Evolutionary conservation across 2,113 vertebrate species (phyloP).

Genomic region (Myotis brandtii): DNA sequence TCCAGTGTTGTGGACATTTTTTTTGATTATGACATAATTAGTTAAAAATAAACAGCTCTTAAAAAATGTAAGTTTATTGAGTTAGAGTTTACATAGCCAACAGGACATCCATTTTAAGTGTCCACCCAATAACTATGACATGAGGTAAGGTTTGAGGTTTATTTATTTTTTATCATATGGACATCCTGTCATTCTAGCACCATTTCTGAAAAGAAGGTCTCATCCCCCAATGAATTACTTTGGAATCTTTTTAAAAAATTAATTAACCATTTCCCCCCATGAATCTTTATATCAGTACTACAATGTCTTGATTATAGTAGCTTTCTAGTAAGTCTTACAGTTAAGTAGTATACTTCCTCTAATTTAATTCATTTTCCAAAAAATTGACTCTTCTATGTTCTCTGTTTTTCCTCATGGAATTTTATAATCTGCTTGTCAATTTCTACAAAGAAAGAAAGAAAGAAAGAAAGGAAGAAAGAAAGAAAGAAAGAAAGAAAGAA

Average conservation of each 20-base stretch:
- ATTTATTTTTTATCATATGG: neutral
- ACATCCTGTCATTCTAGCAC: neutral
- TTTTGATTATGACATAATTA: neutral
- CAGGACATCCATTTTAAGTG: neutral
- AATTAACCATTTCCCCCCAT: neutral
- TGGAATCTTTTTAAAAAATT: neutral
- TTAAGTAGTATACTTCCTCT: neutral
- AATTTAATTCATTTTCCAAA: neutral
- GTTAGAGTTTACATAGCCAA: neutral
- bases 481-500: neutral
- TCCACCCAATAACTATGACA: rapidly evolving
- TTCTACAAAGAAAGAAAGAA: neutral
- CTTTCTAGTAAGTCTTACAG: neutral
- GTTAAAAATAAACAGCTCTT: neutral
- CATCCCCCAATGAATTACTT: neutral
- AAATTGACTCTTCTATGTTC: neutral
- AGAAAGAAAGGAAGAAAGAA: neutral
- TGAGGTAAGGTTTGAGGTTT: neutral
- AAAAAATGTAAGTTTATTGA: neutral
- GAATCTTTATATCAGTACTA: neutral
- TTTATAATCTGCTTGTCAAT: neutral
- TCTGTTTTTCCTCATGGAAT: neutral
- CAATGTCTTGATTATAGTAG: no score
- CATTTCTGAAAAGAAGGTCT: neutral
- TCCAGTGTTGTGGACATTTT: neutral